Evolutionary conservation across 2,888 invertebrate genomes (phyloP).

Genomic region (Eristalinus sepulchralis): DNA sequence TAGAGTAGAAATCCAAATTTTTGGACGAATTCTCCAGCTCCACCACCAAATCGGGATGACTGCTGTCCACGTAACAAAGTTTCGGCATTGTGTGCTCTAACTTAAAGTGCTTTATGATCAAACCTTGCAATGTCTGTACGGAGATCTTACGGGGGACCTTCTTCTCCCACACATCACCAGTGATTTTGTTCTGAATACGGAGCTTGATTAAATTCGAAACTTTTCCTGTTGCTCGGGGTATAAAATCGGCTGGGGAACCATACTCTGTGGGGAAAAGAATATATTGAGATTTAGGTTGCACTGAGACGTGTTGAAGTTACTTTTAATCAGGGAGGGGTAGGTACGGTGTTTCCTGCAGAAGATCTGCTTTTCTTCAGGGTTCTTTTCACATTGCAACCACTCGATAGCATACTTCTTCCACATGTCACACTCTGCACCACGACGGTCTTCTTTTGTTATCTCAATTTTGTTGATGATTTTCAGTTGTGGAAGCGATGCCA

Average conservation of each 20-base stretch:
- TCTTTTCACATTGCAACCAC: constrained; percentile 85
- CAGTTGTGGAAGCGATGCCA: constrained; percentile 90
- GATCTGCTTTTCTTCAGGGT: constrained; percentile 80
- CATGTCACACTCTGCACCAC: constrained; percentile 95
- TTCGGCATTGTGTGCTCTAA: constrained; percentile 78
- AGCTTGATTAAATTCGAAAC: constrained; percentile 86
- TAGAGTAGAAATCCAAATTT: constrained; percentile 90
- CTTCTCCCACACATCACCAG: constrained; percentile 83
- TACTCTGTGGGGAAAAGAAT: constrained; percentile 84
- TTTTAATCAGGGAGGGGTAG: constrained; percentile 87
- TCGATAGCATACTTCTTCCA: constrained; percentile 90
- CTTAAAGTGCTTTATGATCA: constrained; percentile 89
- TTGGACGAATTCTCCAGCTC: constrained; percentile 91
- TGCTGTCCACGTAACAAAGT: constrained; percentile 82
- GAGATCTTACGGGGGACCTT: constrained; percentile 89
- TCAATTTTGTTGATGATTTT: constrained; percentile 88
- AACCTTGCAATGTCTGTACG: constrained; percentile 90
- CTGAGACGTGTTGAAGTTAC: constrained; percentile 82
- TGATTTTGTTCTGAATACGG: constrained; percentile 82
- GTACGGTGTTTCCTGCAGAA: constrained; percentile 89
- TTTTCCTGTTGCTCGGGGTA: constrained; percentile 84
- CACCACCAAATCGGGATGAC: constrained; percentile 86
- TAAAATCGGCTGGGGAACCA: constrained; percentile 90
- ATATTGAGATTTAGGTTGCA: neutral
- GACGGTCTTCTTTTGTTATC: constrained; percentile 86